phyloP scores from a whole-genome alignment of 2,888 invertebrate species.

The Lasioglossum figueresi region DNA sequence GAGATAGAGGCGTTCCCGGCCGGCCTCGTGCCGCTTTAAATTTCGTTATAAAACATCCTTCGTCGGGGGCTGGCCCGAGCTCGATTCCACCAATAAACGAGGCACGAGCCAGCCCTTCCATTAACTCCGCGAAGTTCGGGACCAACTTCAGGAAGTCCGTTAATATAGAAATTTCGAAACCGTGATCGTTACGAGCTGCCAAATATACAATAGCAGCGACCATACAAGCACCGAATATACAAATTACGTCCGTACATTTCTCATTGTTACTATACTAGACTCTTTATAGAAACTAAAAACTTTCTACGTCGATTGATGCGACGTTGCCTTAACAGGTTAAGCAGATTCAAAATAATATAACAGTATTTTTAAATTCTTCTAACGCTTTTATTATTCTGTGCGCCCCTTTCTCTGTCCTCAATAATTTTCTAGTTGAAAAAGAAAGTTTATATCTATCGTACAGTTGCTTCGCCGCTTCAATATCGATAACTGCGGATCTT shows the following conservation, averaged over 20 bases:
- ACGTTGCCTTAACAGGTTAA: too few species aligned
- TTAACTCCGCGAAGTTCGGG: neutral
- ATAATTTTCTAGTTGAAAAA: too few species aligned
- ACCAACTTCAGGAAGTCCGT: neutral
- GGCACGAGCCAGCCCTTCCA: neutral
- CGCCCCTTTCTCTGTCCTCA: too few species aligned
- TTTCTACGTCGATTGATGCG: neutral
- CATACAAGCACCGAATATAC: neutral
- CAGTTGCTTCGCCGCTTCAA: too few species aligned
- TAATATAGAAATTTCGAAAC: constrained; percentile 10
- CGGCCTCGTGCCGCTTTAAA: constrained; percentile 55
- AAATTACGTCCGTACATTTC: too few species aligned
- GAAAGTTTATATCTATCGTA: too few species aligned
- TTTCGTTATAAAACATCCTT: constrained; percentile 45
- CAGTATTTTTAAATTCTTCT: too few species aligned
- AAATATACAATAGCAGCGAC: constrained; percentile 3
- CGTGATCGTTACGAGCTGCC: constrained; percentile 42
- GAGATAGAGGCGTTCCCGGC: constrained; percentile 59
- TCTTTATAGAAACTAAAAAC: neutral
- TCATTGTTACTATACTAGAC: too few species aligned
- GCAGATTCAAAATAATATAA: too few species aligned
- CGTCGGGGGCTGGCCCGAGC: neutral
- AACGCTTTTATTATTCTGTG: too few species aligned
- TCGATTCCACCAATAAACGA: neutral
- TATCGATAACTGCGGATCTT: too few species aligned